A percentile compares a stretch with the other conserved stretches of the same genome.
These are phyloP conservation scores for Orthosia gothica DNA, from an alignment of 2,888 invertebrate genomes.

Conservation along the genomic window DNA sequence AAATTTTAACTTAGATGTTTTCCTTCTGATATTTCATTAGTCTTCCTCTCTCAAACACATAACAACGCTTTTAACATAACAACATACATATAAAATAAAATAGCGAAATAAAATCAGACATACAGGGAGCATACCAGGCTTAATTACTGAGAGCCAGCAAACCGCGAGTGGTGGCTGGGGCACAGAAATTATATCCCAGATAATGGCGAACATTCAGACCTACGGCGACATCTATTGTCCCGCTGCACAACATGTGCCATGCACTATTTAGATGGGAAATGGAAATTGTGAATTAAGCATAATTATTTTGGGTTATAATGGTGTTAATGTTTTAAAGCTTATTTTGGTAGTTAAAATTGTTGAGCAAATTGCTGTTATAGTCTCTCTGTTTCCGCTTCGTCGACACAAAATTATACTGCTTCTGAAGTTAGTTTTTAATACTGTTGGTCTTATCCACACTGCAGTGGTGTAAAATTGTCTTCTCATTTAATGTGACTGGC, in stretches of 20 bases:
- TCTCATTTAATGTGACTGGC: too few relatives aligned
- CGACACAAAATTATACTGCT: too few relatives aligned
- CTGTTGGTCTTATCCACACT: too few relatives aligned
- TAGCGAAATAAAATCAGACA: conserved; percentile 54
- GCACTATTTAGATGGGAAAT: conserved; percentile 43
- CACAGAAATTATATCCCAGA: conserved; percentile 79
- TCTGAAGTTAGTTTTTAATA: too few relatives aligned
- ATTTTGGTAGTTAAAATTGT: background rate
- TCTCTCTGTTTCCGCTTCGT: background rate
- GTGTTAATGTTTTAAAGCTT: conserved; percentile 14
- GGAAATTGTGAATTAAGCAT: conserved; percentile 32
- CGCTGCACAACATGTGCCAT: conserved; percentile 62
- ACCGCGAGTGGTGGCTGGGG: conserved; percentile 68
- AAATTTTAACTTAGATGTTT: background rate
- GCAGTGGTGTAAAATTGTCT: too few relatives aligned
- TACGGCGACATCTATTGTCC: conserved; percentile 79
- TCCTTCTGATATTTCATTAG: background rate
- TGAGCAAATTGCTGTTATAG: background rate
- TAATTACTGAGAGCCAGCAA: conserved; percentile 67
- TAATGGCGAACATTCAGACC: conserved; percentile 75
- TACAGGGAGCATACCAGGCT: conserved; percentile 56
- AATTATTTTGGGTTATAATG: conserved; percentile 42
- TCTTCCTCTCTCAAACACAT: background rate
- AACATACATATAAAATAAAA: conserved; percentile 12
- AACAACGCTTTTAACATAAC: background rate